A percentile compares a stretch with the other conserved stretches of the same genome.
These are phyloP conservation scores for Grammatotria lemairii DNA, from an alignment of 2,113 vertebrate genomes.

Conservation along the genomic window DNA sequence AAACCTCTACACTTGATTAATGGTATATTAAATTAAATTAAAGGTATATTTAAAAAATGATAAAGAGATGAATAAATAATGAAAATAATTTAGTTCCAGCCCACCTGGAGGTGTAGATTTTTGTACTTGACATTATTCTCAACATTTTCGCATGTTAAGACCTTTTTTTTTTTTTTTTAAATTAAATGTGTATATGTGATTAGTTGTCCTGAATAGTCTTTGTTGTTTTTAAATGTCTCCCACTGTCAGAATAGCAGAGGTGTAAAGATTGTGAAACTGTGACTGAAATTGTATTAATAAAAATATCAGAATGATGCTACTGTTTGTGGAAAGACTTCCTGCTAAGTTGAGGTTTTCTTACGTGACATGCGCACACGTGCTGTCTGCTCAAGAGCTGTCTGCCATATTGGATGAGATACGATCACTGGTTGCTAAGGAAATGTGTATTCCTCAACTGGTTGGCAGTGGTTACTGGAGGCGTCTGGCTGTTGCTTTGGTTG, in stretches of 20 bases:
- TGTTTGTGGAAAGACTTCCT: neutral
- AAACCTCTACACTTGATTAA: neutral
- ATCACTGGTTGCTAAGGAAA: neutral
- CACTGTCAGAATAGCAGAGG: neutral
- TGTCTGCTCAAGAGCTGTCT: neutral
- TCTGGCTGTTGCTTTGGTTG: neutral
- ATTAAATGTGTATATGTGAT: neutral
- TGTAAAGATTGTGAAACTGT: neutral
- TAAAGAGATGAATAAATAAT: neutral
- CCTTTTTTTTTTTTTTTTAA: rapidly evolving
- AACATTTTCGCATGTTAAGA: neutral
- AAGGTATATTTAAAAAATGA: neutral
- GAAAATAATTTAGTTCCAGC: neutral
- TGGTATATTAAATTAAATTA: neutral
- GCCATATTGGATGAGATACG: neutral
- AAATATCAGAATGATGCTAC: neutral
- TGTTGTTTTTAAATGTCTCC: neutral
- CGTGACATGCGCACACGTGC: rapidly evolving
- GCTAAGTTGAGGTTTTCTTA: neutral
- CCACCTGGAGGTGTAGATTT: neutral
- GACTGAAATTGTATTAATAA: neutral
- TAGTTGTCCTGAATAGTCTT: neutral
- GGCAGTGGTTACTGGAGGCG: neutral
- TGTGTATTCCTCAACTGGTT: neutral
- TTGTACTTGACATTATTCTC: neutral